Base-by-base conservation (phyloP, 2,113 vertebrate species). In the Apistogramma diplotaenia region DNA sequence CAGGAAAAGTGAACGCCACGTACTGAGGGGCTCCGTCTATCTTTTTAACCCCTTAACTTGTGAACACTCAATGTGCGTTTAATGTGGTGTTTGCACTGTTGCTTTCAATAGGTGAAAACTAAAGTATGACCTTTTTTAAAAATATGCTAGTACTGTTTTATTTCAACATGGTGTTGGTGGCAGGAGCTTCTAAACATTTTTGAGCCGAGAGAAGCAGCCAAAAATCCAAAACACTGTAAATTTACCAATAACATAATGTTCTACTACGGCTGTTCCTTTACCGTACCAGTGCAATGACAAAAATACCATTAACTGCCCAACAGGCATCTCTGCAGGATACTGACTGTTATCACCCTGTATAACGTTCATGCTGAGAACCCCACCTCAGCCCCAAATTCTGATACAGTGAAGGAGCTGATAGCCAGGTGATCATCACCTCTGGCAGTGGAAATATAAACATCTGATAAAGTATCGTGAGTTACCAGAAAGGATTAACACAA, bases 221-320 rank as follows among this genome's bases (percentile, higher is more conserved):
- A 74, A 54, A 49, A 58, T 72, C 37, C 51, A 51, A 74, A 56
- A 78, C 21, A n/a, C 78, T 73, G 72, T 57, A 84, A 82, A 51
- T 70, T 29, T 51, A 70, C 18, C 25, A 51, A 31, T 51, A 70
- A 6, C 4, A 1, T 70, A 70, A 29, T 51, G 31, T 19, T 51
- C 16, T 70, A n/a, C 25, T 6, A 1, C 51, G n/a, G 43, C 29
- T 70, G 65, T 51, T 10, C 65, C 43, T 49, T 70, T 51, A 49
- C 4, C 25, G 13, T 51, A 16, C 43, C 25, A 51, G 16, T 29
- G 43, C 16, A 70, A 70, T 70, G 43, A 51, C 49, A 70, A 70
- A 70, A 70, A 3, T 19, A n/a, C 40, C 62, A 67, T 67, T 67
- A 67, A 49, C 65, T 70, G 43, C 25, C 29, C 25, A 70, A 70